These are phyloP conservation scores for Siniperca undulata DNA, from an alignment of 2,797 vertebrate species.

Conservation along the genomic window DNA sequence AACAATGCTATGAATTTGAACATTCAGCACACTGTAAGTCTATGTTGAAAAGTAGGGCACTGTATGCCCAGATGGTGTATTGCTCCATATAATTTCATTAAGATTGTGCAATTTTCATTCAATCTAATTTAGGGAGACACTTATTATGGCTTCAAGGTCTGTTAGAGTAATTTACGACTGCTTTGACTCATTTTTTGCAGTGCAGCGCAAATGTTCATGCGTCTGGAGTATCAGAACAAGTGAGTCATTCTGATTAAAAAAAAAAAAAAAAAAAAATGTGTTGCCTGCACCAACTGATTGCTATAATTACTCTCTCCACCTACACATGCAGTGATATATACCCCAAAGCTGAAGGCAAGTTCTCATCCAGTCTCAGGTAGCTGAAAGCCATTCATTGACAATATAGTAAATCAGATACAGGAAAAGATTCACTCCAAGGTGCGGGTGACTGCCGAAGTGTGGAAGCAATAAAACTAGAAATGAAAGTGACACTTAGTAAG, in stretches of 20 bases:
- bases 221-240: neutral
- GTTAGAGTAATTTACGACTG: conserved; percentile 17
- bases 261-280: too few species aligned
- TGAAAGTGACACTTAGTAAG: neutral
- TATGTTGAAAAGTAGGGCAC: neutral
- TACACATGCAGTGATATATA: neutral
- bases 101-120: neutral
- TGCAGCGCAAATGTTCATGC: neutral
- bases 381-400: neutral
- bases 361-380: neutral
- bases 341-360: neutral
- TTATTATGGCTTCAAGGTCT: conserved; percentile 24
- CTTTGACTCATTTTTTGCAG: neutral
- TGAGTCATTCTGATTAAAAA: neutral
- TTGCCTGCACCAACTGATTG: neutral
- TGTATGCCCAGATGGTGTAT: neutral
- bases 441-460: neutral
- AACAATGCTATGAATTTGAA: neutral
- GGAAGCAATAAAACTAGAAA: neutral
- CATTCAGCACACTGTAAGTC: neutral
- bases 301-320: neutral
- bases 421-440: neutral
- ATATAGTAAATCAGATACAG: neutral
- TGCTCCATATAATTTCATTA: neutral
- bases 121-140: neutral